These are phyloP conservation scores for Neria commutata DNA, from an alignment of 2,888 invertebrate species.

Conservation along the genomic window DNA sequence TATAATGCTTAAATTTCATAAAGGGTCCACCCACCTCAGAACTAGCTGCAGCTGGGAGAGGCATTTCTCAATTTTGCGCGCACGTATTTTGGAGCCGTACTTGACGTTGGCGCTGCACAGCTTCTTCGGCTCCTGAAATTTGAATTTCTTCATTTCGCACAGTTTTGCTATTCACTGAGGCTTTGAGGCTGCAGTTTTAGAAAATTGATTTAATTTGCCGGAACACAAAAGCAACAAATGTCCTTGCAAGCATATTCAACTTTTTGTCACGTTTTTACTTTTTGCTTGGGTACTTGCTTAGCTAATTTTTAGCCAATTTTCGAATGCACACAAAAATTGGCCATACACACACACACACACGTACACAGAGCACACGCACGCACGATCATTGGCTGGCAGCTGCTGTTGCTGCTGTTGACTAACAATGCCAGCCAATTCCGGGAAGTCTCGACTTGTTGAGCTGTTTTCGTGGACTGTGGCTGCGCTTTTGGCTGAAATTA, in stretches of 20 bases:
- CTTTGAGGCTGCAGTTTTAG: background rate
- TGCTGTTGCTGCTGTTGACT: no score
- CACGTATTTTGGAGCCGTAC: slow-evolving; percentile 54
- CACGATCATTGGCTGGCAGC: no score
- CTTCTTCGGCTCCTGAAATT: slow-evolving; percentile 28
- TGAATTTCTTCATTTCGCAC: slow-evolving; percentile 30
- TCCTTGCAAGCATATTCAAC: no score
- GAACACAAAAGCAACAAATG: no score
- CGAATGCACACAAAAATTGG: background rate
- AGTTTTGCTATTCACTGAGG: background rate
- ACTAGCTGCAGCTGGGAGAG: slow-evolving; percentile 47
- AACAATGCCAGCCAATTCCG: slow-evolving; percentile 4
- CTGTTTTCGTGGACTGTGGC: slow-evolving; percentile 13
- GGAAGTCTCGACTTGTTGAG: slow-evolving; percentile 21
- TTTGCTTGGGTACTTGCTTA: background rate
- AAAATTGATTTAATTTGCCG: background rate
- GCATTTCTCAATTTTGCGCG: slow-evolving; percentile 54
- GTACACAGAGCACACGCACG: slow-evolving; percentile 22
- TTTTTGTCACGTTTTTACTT: background rate
- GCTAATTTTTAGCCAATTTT: background rate
- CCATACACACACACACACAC: background rate
- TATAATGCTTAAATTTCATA: no score
- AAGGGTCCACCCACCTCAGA: slow-evolving; percentile 41
- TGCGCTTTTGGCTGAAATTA: slow-evolving; percentile 1
- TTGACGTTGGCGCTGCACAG: slow-evolving; percentile 27